Percentiles rank a stretch among this genome's conserved stretches.
Evolutionary conservation across 1,140 invertebrate genomes (phyloP).

Genomic region (Doryteuthis pealeii): DNA sequence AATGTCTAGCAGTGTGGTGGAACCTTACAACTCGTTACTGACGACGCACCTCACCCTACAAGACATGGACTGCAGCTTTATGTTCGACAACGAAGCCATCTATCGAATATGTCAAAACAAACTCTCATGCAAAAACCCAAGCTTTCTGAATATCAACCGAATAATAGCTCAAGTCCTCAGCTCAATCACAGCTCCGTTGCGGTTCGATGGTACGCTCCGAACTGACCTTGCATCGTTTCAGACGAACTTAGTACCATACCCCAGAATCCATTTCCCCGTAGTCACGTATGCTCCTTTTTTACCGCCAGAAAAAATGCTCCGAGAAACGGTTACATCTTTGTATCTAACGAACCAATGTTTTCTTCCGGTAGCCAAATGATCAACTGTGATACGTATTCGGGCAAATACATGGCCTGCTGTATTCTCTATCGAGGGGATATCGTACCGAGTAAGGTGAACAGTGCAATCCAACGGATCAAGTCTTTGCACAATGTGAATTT

Average conservation of each 20-base stretch:
- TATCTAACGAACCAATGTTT: background rate
- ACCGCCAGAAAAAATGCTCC: constrained; percentile 17
- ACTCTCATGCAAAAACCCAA: constrained; percentile 24
- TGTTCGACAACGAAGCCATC: constrained; percentile 54
- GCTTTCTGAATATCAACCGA: constrained; percentile 51
- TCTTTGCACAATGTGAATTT: constrained; percentile 38
- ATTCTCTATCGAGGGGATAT: no score
- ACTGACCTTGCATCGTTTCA: constrained; percentile 74
- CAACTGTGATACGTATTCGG: no score
- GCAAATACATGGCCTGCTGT: no score
- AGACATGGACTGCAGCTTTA: constrained; percentile 53
- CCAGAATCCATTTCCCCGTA: constrained; percentile 57
- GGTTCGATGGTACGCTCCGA: constrained; percentile 75
- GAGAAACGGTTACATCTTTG: background rate
- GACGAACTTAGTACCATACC: constrained; percentile 67
- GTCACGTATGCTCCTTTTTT: constrained; percentile 53
- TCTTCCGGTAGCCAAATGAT: constrained; percentile 15
- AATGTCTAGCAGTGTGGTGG: constrained; percentile 42
- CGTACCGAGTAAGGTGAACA: no score
- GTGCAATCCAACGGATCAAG: no score
- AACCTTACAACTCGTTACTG: constrained; percentile 51
- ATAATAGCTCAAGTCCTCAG: constrained; percentile 61
- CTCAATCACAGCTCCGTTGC: constrained; percentile 66
- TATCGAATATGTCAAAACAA: constrained; percentile 47
- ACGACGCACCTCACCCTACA: constrained; percentile 44